These are phyloP conservation scores for Gila orcuttii DNA, from an alignment of 2,113 vertebrate genomes.

Conservation along the genomic window DNA sequence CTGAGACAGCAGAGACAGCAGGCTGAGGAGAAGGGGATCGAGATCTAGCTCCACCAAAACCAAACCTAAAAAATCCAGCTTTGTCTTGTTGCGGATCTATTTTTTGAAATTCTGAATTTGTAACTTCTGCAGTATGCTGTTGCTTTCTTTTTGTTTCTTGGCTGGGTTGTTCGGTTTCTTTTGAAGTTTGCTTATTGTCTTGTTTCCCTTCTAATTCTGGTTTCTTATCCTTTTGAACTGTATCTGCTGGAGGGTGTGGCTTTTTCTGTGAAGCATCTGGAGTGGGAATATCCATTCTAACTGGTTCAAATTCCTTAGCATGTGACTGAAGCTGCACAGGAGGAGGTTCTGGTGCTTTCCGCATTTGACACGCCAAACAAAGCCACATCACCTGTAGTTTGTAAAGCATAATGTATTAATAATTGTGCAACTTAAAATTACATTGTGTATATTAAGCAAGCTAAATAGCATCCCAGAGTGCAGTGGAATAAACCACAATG, in stretches of 20 bases:
- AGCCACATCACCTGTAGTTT: constrained; percentile 76
- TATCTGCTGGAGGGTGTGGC: background rate
- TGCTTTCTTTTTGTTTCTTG: constrained; percentile 12
- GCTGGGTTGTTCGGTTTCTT: constrained; percentile 8
- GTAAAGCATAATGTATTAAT: background rate
- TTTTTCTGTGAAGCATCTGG: constrained; percentile 9
- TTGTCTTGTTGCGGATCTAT: constrained; percentile 68
- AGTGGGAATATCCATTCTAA: constrained; percentile 14
- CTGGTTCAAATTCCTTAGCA: constrained; percentile 25
- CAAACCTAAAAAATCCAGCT: constrained; percentile 78
- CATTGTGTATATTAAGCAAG: background rate
- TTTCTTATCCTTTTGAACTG: constrained; percentile 5
- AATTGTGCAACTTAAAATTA: background rate
- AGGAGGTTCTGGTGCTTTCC: constrained; percentile 73
- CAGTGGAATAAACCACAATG: background rate
- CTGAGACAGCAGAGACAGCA: constrained; percentile 76
- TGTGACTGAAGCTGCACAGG: constrained; percentile 60
- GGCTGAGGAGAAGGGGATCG: constrained; percentile 75
- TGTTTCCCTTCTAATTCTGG: background rate
- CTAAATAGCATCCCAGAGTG: background rate
- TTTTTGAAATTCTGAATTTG: constrained; percentile 33
- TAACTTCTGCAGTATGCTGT: constrained; percentile 51
- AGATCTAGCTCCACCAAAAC: constrained; percentile 77
- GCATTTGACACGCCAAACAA: constrained; percentile 87
- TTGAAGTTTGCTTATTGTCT: constrained; percentile 57